Percentiles rank a stretch among this genome's conserved stretches.
Evolutionary conservation across 2,113 vertebrate genomes (phyloP).

Genomic region (Lepisosteus osseus): DNA sequence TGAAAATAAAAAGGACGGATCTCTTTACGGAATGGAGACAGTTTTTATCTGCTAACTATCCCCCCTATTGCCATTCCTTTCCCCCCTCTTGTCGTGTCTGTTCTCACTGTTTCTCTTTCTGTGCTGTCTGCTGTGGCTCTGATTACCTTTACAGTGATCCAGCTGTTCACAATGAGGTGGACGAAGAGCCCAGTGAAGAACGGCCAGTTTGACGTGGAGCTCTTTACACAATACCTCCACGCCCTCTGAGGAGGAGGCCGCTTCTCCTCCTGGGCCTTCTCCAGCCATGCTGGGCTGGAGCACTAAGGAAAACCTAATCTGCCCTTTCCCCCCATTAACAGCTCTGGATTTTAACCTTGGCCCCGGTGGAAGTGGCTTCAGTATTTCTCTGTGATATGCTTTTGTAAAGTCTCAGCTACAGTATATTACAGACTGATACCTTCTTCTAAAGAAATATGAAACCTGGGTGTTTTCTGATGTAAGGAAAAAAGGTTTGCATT

Average conservation of each 20-base stretch:
- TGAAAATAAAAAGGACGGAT: conserved; percentile 40
- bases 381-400: too few relatives aligned
- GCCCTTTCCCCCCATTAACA: neutral
- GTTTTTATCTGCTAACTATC: conserved; percentile 61
- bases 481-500: too few relatives aligned
- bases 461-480: too few relatives aligned
- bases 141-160: conserved; percentile 47
- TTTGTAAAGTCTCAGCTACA: too few relatives aligned
- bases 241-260: conserved; percentile 25
- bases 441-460: too few relatives aligned
- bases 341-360: too few relatives aligned
- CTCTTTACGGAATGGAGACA: conserved; percentile 57
- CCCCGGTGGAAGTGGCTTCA: too few relatives aligned
- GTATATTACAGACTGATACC: too few relatives aligned
- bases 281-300: too few relatives aligned
- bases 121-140: conserved; percentile 42
- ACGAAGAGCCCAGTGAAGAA: conserved; percentile 11
- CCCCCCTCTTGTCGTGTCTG: conserved; percentile 21
- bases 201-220: conserved; percentile 1
- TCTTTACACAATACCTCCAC: conserved; percentile 36
- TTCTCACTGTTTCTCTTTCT: conserved; percentile 34
- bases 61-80: conserved; percentile 43
- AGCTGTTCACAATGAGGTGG: neutral
- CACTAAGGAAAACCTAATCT: neutral
- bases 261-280: too few relatives aligned